A percentile compares a stretch with the other conserved stretches of the same genome.
Evolutionary conservation across 2,888 invertebrate species (phyloP).

Genomic region (Orthonevra nobilis): DNA sequence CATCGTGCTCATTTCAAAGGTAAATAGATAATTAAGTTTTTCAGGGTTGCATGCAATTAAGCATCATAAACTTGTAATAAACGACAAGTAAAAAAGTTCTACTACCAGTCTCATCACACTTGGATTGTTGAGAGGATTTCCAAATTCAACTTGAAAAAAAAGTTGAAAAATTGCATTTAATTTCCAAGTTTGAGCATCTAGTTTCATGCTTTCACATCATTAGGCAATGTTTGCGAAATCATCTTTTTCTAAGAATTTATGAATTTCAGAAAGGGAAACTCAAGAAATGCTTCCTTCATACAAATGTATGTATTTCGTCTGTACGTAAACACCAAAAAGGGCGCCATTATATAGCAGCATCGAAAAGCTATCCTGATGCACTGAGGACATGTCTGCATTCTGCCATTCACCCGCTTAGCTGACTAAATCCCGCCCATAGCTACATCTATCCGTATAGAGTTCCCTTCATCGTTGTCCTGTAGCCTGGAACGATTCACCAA

Average conservation of each 20-base stretch:
- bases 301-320: too few species aligned
- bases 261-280: neutral
- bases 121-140: too few species aligned
- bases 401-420: conserved; percentile 16
- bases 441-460: conserved; percentile 5
- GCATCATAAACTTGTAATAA: too few species aligned
- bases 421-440: conserved; percentile 1
- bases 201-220: conserved; percentile 26
- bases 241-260: neutral
- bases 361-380: conserved; percentile 4
- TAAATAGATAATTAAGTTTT: too few species aligned
- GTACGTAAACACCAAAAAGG: neutral
- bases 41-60: too few species aligned
- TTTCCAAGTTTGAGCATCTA: too few species aligned
- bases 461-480: conserved; percentile 33
- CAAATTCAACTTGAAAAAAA: too few species aligned
- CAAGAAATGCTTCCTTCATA: too few species aligned
- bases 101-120: too few species aligned
- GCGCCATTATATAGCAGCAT: conserved; percentile 4
- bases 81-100: too few species aligned
- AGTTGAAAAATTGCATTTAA: too few species aligned
- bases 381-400: conserved; percentile 10
- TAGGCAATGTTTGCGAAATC: neutral
- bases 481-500: conserved; percentile 42
- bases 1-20: too few species aligned